These are phyloP conservation scores for Thelaira solivaga DNA, from an alignment of 2,888 invertebrate species.

Conservation along the genomic window DNA sequence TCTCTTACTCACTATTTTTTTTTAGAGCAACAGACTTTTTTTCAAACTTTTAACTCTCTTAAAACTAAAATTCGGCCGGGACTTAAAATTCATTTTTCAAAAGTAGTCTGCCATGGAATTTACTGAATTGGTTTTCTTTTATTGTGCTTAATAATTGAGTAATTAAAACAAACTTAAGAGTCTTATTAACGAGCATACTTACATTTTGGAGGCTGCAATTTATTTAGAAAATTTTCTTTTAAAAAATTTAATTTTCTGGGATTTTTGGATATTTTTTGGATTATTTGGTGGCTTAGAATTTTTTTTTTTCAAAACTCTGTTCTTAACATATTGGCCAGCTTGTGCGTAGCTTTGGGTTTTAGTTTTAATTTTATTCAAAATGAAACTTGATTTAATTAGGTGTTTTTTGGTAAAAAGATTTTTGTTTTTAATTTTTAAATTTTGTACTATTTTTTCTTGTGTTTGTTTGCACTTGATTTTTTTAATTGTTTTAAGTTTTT, in stretches of 20 bases:
- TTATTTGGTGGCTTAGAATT: neutral
- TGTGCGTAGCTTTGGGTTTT: neutral
- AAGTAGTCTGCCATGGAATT: constrained; percentile 31
- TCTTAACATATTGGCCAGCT: no score
- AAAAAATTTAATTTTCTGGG: neutral
- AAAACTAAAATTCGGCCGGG: neutral
- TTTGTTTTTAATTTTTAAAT: no score
- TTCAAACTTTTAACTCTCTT: no score
- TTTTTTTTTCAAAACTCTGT: neutral
- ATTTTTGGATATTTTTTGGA: neutral
- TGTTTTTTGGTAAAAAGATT: no score
- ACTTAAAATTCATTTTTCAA: neutral
- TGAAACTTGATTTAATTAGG: no score
- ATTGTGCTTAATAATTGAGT: neutral
- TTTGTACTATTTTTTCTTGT: no score
- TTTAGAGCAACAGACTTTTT: no score
- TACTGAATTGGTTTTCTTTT: neutral
- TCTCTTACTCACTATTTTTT: neutral
- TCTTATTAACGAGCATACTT: neutral
- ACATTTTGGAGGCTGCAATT: constrained; percentile 20
- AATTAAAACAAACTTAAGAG: neutral
- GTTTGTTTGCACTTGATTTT: no score
- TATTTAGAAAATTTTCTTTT: neutral
- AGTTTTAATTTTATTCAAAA: neutral
- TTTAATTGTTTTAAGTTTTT: no score